phyloP scores from a whole-genome alignment of 2,888 invertebrate species.

The Cephus nigrinus region DNA sequence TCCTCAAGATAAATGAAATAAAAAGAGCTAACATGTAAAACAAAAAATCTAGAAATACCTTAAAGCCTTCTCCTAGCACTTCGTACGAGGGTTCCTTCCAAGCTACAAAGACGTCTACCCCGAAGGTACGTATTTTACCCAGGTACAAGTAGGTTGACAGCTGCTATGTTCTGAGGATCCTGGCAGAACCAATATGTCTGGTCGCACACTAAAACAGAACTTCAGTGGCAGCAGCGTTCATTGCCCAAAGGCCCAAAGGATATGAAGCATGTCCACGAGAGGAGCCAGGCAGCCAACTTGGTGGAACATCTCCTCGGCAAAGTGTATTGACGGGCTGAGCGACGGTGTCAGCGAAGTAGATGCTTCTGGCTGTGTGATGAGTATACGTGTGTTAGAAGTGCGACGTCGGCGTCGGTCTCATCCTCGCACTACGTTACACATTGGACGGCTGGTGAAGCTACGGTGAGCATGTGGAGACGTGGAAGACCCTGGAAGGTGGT shows the following conservation, averaged over 20 bases:
- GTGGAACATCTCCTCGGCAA: constrained; percentile 50
- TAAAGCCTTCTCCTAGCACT: not conserved
- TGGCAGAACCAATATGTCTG: constrained; percentile 42
- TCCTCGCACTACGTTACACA: not conserved
- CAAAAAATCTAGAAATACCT: not conserved
- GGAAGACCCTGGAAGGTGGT: not conserved
- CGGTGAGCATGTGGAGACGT: not conserved
- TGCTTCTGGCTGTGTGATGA: not conserved
- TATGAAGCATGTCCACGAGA: constrained; percentile 34
- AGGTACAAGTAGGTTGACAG: constrained; percentile 3
- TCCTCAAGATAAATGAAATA: not conserved
- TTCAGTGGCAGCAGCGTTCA: constrained; percentile 22
- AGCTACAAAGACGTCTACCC: not conserved
- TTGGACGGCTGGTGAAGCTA: not conserved
- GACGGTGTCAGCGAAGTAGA: constrained; percentile 29
- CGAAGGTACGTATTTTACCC: not conserved
- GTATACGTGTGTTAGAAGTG: not conserved
- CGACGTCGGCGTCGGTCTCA: not conserved
- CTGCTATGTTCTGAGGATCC: not conserved
- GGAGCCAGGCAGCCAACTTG: constrained; percentile 39
- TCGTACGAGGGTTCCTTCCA: not conserved
- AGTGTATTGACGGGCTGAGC: constrained; percentile 51
- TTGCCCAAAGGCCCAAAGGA: constrained; percentile 52
- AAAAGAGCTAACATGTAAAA: not conserved
- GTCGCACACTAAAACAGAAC: constrained; percentile 18